phyloP scores from a whole-genome alignment of 2,113 vertebrate species.

The Hiodon tergisus region DNA sequence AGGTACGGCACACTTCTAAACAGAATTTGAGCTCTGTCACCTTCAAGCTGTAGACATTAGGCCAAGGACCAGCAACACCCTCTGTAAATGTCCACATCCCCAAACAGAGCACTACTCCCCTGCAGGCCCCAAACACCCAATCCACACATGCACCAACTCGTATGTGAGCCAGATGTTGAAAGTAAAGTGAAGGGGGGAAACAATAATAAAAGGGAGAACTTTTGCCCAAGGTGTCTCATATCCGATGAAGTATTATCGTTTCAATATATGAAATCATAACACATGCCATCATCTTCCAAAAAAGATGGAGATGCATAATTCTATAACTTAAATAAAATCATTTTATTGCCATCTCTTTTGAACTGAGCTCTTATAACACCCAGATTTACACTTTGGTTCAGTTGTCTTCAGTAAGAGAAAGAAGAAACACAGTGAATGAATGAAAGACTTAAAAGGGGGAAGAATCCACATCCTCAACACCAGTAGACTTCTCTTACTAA shows the following conservation, averaged over 20 bases:
- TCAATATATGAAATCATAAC: conserved; percentile 47
- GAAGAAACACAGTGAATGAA: neutral
- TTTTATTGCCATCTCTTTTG: conserved; percentile 8
- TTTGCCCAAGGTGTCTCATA: conserved; percentile 57
- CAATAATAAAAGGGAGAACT: conserved; percentile 49
- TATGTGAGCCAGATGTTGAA: conserved; percentile 64
- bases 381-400: neutral
- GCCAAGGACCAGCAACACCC: conserved; percentile 23
- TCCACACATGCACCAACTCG: conserved; percentile 26
- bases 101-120: neutral
- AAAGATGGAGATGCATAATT: conserved; percentile 26
- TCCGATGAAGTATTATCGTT: conserved; percentile 56
- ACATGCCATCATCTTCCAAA: conserved; percentile 46
- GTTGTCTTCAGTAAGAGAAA: neutral
- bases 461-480: neutral
- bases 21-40: conserved; percentile 3
- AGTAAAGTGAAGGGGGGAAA: conserved; percentile 37
- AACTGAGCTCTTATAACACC: neutral
- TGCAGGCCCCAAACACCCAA: neutral
- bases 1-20: neutral
- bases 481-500: neutral
- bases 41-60: conserved; percentile 2
- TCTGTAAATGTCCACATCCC: conserved; percentile 9
- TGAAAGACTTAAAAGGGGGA: neutral
- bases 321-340: conserved; percentile 29